Percentiles rank a stretch among this genome's conserved stretches.
These are phyloP conservation scores for Scaptomyza cyrtandrae DNA, from an alignment of 2,888 invertebrate species.

Conservation along the genomic window DNA sequence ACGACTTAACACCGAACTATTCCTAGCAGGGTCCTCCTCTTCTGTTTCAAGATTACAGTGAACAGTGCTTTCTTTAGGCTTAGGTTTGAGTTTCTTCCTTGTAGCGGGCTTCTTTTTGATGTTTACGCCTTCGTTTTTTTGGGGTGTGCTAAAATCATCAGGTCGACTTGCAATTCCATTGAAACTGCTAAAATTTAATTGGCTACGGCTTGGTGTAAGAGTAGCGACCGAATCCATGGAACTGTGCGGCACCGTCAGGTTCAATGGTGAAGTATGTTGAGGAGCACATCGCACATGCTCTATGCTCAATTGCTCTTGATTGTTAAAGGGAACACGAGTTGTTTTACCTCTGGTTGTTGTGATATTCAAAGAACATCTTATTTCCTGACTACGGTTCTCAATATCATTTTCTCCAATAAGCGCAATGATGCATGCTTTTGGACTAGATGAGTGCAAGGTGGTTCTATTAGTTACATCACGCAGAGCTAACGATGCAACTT, in stretches of 20 bases:
- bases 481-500: slow-evolving; percentile 4
- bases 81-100: neutral
- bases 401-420: neutral
- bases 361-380: neutral
- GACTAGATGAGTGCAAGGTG: neutral
- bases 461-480: slow-evolving; percentile 32
- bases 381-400: neutral
- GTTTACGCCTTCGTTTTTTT: neutral
- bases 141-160: slow-evolving; percentile 33
- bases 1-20: slow-evolving; percentile 24
- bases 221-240: neutral
- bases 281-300: slow-evolving; percentile 1
- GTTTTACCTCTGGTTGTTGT: neutral
- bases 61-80: neutral
- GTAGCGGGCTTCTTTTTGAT: neutral
- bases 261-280: neutral
- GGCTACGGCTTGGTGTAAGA: slow-evolving; percentile 24
- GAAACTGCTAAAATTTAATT: slow-evolving; percentile 29
- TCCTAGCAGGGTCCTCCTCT: neutral
- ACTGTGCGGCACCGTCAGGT: neutral
- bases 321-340: neutral
- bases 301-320: slow-evolving; percentile 17
- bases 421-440: neutral
- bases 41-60: neutral
- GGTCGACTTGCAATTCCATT: slow-evolving; percentile 22